Evolutionary conservation across 2,797 vertebrate species (phyloP), one percentile per base, ranked within the genome.

Genomic region (Galago senegalensis): DNA sequence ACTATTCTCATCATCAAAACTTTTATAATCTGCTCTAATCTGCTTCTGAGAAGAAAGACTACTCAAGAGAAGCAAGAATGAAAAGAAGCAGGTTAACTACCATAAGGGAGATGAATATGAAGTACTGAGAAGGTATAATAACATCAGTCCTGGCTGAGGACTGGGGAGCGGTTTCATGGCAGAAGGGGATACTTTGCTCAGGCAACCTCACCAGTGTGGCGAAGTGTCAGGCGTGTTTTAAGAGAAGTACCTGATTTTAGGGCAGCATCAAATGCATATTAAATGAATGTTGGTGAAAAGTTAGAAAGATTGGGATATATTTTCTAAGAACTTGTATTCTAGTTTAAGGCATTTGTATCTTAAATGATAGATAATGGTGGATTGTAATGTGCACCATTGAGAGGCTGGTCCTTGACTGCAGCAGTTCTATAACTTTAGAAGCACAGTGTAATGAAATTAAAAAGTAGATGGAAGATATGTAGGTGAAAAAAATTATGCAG

Each of bases 401-500:
- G 16, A 87, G 7, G 73, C 58, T 67, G 81, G 83, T 77, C 2
- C n/a, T 27, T 70, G 73, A 87, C 53, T 87, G 76, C 70, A 53
- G 34, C 37, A 73, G 4, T 73, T 90, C 75, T 17, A 11, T 87
- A 75, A 58, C 17, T 92, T 85, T 56, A 29, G 5, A 88, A 75
- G 87, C 20, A 43, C 11, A 53, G 40, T 69, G 95, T 94, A 88
- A 73, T 79, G 56, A 81, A 91, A 82, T 82, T 49, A 67, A 76
- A 58, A 37, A 87, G 23, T 7, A 67, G 53, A 10, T 56, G 10
- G 96, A 95, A 92, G 7, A 46, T 34, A 29, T 34, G 25, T 49
- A 43, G 23, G 8, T 92, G 29, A 70, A 91, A 27, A 65, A 58
- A 67, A 49, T 31, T 82, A 58, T 75, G 83, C 12, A 89, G 80